phyloP scores from a whole-genome alignment of 2,888 invertebrate species.

The Alitta virens region DNA sequence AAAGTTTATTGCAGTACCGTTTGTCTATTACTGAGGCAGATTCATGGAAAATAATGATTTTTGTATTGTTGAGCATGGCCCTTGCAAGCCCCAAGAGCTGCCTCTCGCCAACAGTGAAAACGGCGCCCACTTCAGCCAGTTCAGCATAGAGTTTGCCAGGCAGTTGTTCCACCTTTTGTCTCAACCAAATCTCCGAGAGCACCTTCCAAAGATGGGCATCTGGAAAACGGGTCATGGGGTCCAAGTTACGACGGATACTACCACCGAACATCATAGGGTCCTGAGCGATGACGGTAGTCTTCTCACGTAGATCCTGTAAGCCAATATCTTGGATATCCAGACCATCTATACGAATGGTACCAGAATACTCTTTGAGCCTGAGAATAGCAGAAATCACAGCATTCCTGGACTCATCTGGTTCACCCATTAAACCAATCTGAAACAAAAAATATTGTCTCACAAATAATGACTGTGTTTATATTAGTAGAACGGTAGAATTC shows the following conservation, averaged over 20 bases:
- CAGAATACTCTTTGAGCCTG: conserved; percentile 29
- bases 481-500: neutral
- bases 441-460: neutral
- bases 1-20: conserved; percentile 7
- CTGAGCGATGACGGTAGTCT: conserved; percentile 30
- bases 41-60: conserved; percentile 39
- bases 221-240: conserved; percentile 33
- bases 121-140: conserved; percentile 29
- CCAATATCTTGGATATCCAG: conserved; percentile 32
- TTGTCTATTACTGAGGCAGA: conserved; percentile 18
- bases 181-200: conserved; percentile 29
- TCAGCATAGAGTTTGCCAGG: conserved; percentile 37
- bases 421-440: conserved; percentile 38
- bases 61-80: conserved; percentile 35
- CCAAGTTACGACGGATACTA: conserved; percentile 36
- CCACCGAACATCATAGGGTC: conserved; percentile 37
- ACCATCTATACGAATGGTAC: conserved; percentile 37
- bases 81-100: conserved; percentile 38
- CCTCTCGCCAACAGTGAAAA: conserved; percentile 35
- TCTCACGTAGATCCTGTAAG: conserved; percentile 33
- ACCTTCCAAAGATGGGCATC: conserved; percentile 39
- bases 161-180: conserved; percentile 32
- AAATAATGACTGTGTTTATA: neutral
- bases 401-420: conserved; percentile 31
- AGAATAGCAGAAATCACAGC: conserved; percentile 33